Percentiles rank a stretch among this genome's conserved stretches.
These are phyloP conservation scores for Cnemophilus loriae DNA, from an alignment of 2,113 vertebrate species.

Conservation along the genomic window DNA sequence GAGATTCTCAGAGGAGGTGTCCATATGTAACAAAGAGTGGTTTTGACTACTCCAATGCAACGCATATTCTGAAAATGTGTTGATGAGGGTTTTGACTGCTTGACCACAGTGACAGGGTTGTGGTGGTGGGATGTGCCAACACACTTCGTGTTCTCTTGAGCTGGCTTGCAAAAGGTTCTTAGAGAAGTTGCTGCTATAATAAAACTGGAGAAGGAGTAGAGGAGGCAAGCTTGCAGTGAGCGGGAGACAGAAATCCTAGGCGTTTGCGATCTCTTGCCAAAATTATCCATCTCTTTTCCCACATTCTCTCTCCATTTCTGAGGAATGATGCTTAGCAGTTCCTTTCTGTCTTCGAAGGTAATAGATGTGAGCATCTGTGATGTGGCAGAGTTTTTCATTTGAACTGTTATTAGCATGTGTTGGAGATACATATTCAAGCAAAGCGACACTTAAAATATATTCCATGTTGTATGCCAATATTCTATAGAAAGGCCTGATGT, in stretches of 20 bases:
- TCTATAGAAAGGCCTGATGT: not conserved
- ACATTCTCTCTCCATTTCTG: constrained; percentile 13
- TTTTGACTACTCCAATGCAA: not conserved
- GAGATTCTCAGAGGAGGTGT: not conserved
- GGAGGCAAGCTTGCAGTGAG: not conserved
- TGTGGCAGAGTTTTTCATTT: not conserved
- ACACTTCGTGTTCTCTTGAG: not conserved
- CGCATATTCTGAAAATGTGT: accelerated
- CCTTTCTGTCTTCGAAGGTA: constrained; percentile 16
- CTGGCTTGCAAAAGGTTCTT: not conserved
- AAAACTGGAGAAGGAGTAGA: constrained; percentile 13
- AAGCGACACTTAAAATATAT: not conserved
- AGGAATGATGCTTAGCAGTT: not conserved
- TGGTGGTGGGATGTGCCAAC: not conserved
- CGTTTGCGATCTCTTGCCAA: not conserved
- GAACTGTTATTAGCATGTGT: constrained; percentile 42
- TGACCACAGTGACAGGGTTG: not conserved
- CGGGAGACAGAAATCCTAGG: constrained; percentile 8
- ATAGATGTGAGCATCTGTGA: constrained; percentile 44
- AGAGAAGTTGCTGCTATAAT: constrained; percentile 16
- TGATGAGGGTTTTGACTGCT: not conserved
- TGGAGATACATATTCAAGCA: not conserved
- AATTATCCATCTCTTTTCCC: constrained; percentile 41
- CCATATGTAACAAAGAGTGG: not conserved
- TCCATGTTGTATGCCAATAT: not conserved